Evolutionary conservation across 2,888 invertebrate genomes (phyloP).

Genomic region (Cheilosia vulpina): DNA sequence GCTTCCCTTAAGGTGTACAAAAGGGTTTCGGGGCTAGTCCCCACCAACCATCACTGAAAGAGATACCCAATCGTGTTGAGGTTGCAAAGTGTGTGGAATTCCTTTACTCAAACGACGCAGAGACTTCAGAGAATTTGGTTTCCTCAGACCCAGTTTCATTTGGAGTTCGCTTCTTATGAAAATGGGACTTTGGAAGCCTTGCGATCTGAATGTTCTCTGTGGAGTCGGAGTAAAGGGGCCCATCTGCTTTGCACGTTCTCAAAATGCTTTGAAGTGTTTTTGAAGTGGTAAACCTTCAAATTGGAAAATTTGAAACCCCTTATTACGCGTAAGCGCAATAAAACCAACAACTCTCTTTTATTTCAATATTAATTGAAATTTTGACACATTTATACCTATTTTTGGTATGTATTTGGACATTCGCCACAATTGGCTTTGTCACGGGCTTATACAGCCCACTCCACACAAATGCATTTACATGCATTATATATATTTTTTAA

Average conservation of each 20-base stretch:
- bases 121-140: background rate
- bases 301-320: background rate
- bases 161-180: conserved; percentile 18
- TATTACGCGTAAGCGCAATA: background rate
- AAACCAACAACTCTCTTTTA: background rate
- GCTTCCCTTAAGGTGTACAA: conserved; percentile 55
- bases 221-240: conserved; percentile 23
- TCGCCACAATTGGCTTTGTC: conserved; percentile 69
- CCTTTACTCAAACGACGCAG: conserved; percentile 6
- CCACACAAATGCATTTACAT: background rate
- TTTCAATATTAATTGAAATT: conserved; percentile 8
- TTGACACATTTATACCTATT: background rate
- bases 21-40: conserved; percentile 58
- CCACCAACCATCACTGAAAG: conserved; percentile 37
- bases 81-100: conserved; percentile 44
- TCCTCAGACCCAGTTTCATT: conserved; percentile 5
- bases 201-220: conserved; percentile 14
- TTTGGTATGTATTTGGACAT: conserved; percentile 20
- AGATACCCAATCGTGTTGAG: conserved; percentile 65
- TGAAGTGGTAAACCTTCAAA: conserved; percentile 19
- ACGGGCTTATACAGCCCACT: background rate
- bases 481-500: background rate
- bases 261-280: conserved; percentile 61
- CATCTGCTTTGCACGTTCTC: conserved; percentile 58
- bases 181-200: conserved; percentile 3